Base-by-base conservation (phyloP, 2,888 invertebrate genomes). In the Phyllotreta cruciferae region DNA sequence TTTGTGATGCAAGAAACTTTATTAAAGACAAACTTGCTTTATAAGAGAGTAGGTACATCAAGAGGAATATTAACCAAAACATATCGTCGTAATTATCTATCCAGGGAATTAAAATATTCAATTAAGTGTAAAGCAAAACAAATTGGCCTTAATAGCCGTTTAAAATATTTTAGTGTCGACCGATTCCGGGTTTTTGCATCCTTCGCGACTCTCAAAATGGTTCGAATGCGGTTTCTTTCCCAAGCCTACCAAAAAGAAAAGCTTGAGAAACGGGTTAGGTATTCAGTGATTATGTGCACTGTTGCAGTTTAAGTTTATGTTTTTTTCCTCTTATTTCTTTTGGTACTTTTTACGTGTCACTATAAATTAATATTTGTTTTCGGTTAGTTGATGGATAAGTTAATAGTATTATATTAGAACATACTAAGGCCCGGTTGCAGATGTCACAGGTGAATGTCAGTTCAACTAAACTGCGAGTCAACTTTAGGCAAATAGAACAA, bases 101-200 rank as follows among this genome's bases (percentile, higher is more conserved):
- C 65, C 60, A 66, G 68, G 62, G 70, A 70, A 71, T 73, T 73
- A 72, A 73, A 72, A 73, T 72, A 70, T 70, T 70, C 70, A 72
- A 72, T 73, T 73, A 72, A 71, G 70, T 71, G 69, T 70, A 69
- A 68, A 71, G 70, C 71, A 72, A 73, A 72, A 73, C 72, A 73
- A 73, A 73, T 73, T 70, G 71, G 68, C 66, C 63, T 63, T 70
- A 72, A 73, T 72, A 66, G 71, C 69, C 69, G 67, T 68, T 71
- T 71, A 71, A 71, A 69, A 71, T 71, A 69, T 70, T 69, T 71
- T 50, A 49, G 64, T 62, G 68, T 56, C 62, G 70, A 63, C 54
- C 64, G 68, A 70, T 71, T 71, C 67, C 71, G 70, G 68, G 69
- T 72, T 72, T 72, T 71, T 70, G 70, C 67, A 47, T 63, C 58